Evolutionary conservation across 1,140 invertebrate species (phyloP), one percentile per base, ranked within the genome.

Genomic region (Epicauta chinensis): DNA sequence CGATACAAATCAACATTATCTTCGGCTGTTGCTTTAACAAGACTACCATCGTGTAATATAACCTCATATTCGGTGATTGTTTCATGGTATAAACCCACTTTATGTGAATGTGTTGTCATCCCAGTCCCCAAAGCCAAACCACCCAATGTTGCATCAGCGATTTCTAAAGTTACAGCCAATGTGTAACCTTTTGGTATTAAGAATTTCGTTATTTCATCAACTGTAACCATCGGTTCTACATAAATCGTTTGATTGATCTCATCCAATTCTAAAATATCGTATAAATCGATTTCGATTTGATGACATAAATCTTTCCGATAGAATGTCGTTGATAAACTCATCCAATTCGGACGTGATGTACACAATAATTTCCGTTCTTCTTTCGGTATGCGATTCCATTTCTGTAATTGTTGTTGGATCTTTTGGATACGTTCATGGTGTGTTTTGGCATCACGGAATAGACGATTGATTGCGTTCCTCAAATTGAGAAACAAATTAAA

Each of bases 341-440:
- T 69, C 82, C 82, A 84, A 66, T 83, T 84, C 10, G 82, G 80
- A 34, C 82, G 65, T 1, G 81, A 75, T 0, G 81, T 84, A 64
- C 81, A 83, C 16, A 84, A 71, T 2, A 80, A 65, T 44, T 80
- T 81, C 2, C 73, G 64, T 14, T 78, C 59, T 17, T 67, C 55
- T 15, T 64, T 42, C 0, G 77, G 72, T n/a, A 75, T 62, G 36
- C 77, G 75, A 54, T 77, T 79, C 79, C 81, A 83, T 67, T 74
- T 53, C 59, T 71, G 68, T 2, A 82, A 74, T 71, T 78, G 69
- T 17, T 65, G 66, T 61, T 83, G 81, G 60, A 84, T 82, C 12
- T 74, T 55, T 30, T 59, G 61, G 4, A 84, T 81, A n/a, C 75
- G 64, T 10, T 68, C 60, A n/a, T 76, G 71, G 55, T 84, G 82